phyloP scores from a whole-genome alignment of 92 coral and sea anemone genomes.

The Porites lobata region DNA sequence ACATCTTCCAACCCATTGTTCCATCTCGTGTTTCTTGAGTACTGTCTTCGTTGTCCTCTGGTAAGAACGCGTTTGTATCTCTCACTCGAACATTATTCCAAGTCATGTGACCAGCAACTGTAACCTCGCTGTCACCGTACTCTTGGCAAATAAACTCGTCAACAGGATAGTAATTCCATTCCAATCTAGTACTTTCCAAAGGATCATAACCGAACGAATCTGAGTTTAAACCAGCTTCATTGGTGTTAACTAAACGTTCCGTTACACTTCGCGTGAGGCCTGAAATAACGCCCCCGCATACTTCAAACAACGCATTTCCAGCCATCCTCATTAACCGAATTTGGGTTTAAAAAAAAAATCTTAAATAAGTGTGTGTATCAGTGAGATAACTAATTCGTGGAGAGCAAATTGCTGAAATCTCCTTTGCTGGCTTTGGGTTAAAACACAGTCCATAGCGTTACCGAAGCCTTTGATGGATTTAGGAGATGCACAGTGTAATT shows the following conservation, averaged over 20 bases:
- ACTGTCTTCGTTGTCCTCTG: background rate
- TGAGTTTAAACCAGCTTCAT: background rate
- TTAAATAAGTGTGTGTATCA: too few species aligned
- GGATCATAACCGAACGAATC: slow-evolving; percentile 7
- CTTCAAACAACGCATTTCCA: too few species aligned
- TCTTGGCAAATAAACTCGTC: slow-evolving; percentile 2
- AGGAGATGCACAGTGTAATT: too few species aligned
- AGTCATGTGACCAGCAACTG: background rate
- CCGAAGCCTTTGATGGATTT: too few species aligned
- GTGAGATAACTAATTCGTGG: too few species aligned
- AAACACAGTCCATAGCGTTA: too few species aligned
- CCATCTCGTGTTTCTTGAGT: background rate
- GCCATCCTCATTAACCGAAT: too few species aligned
- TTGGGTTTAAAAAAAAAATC: too few species aligned
- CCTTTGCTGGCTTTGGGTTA: too few species aligned
- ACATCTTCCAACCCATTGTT: slow-evolving; percentile 7
- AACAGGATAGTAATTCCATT: slow-evolving; percentile 4
- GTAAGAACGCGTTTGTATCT: background rate
- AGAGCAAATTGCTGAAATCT: too few species aligned
- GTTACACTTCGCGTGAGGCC: background rate
- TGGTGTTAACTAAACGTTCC: background rate
- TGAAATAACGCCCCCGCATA: too few species aligned
- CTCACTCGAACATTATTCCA: background rate
- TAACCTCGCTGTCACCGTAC: background rate
- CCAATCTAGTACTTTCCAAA: background rate